A percentile compares a stretch with the other conserved stretches of the same genome.
These are phyloP conservation scores for Scytalopus superciliaris DNA, from an alignment of 2,113 vertebrate genomes.

Conservation along the genomic window DNA sequence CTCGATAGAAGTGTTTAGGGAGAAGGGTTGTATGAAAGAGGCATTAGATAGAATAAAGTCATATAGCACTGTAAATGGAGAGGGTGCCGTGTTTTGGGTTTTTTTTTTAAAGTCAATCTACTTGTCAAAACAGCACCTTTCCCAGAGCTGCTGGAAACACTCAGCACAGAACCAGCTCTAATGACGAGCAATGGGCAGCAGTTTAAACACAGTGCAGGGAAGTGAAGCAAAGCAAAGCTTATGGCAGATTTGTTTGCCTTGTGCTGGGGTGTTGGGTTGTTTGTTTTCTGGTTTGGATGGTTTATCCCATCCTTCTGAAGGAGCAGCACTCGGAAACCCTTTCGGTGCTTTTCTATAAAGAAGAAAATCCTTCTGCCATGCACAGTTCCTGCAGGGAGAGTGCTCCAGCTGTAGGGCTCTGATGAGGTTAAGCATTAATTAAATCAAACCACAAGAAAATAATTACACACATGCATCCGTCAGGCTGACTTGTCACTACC, in stretches of 20 bases:
- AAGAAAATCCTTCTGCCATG: constrained; percentile 45
- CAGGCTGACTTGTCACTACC: constrained; percentile 71
- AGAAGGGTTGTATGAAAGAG: constrained; percentile 28
- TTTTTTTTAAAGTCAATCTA: not conserved
- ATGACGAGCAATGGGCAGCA: not conserved
- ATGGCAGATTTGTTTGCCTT: not conserved
- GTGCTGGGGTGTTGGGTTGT: not conserved
- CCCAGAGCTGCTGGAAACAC: not conserved
- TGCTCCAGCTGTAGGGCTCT: constrained; percentile 62
- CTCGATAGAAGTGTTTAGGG: not conserved
- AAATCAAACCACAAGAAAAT: constrained; percentile 70
- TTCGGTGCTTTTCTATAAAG: constrained; percentile 1
- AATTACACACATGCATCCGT: constrained; percentile 73
- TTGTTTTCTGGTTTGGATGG: not conserved
- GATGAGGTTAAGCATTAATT: constrained; percentile 79
- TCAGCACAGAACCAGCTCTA: constrained; percentile 45
- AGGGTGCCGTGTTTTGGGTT: not conserved
- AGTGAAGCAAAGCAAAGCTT: not conserved
- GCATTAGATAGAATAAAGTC: constrained; percentile 29
- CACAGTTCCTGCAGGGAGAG: constrained; percentile 39
- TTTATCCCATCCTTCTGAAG: not conserved
- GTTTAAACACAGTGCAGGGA: not conserved
- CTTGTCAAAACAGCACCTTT: not conserved
- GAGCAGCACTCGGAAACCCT: not conserved
- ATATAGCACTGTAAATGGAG: not conserved